Evolutionary conservation across 2,113 vertebrate genomes (phyloP).

Genomic region (Otus sunia): DNA sequence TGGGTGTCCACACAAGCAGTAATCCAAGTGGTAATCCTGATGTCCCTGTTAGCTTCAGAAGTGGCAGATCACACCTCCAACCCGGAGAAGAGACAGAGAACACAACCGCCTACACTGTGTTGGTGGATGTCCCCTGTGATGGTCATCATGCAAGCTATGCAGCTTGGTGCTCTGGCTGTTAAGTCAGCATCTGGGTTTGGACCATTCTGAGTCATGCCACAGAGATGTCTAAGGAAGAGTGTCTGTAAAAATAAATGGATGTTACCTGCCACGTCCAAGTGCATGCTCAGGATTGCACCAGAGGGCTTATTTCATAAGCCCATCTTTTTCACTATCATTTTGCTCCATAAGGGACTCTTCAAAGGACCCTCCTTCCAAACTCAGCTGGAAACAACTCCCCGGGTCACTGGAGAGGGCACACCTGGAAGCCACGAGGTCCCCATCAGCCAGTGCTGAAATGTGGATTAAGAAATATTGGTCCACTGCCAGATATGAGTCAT

Average conservation of each 20-base stretch:
- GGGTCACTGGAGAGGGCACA: neutral
- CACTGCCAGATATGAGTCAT: neutral
- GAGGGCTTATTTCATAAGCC: neutral
- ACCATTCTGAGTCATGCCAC: neutral
- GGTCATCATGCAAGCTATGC: neutral
- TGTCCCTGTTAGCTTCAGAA: neutral
- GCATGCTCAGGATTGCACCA: neutral
- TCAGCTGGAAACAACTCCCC: neutral
- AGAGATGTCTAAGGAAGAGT: neutral
- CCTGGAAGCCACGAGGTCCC: rapidly evolving
- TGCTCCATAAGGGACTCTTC: neutral
- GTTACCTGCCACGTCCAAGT: neutral
- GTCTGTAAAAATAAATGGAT: neutral
- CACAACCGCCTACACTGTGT: neutral
- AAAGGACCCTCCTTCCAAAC: neutral
- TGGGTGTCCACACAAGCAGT: neutral
- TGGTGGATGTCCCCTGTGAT: neutral
- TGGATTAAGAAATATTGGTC: neutral
- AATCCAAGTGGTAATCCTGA: neutral
- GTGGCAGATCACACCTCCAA: neutral
- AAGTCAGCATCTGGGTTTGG: neutral
- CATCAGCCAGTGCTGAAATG: neutral
- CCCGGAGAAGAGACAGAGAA: neutral
- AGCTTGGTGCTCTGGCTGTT: neutral
- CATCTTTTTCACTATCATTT: rapidly evolving